A percentile compares a stretch with the other conserved stretches of the same genome.
Conservation (phyloP, 2,797 vertebrate genomes). For the Pachyuromys duprasi region DNA sequence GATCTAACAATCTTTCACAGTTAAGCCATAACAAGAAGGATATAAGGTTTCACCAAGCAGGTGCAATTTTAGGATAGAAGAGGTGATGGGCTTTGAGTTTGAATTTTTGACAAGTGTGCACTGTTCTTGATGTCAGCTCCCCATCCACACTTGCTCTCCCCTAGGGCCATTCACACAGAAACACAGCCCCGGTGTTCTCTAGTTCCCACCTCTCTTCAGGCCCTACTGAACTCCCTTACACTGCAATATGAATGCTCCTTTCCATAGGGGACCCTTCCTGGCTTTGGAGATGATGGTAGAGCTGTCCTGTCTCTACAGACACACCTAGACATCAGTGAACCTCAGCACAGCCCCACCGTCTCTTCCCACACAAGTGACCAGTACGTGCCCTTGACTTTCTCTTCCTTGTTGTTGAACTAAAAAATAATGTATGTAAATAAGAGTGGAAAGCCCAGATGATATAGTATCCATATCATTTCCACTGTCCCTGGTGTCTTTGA, state of each 20-base stretch:
- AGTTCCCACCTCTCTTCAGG: background rate
- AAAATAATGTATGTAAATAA: background rate
- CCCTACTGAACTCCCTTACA: background rate
- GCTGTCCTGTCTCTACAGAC: background rate
- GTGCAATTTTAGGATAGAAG: background rate
- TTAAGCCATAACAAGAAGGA: background rate
- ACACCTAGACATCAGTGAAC: background rate
- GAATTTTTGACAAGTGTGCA: background rate
- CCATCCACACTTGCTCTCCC: background rate
- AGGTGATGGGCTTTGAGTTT: background rate
- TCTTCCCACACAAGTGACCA: background rate
- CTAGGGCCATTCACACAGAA: background rate
- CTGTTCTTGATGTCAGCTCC: background rate
- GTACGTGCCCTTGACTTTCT: background rate
- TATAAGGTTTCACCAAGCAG: background rate
- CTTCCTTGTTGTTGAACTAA: background rate
- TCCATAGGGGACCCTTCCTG: too few species aligned
- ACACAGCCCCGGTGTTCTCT: fast-evolving
- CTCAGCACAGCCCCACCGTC: background rate
- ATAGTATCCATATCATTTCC: background rate
- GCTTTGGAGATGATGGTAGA: background rate
- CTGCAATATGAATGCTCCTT: background rate
- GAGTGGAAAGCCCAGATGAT: background rate
- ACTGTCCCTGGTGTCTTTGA: background rate
- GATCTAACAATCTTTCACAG: background rate